These are phyloP conservation scores for Tupiocoris notatus DNA, from an alignment of 2,888 invertebrate genomes.

Conservation along the genomic window DNA sequence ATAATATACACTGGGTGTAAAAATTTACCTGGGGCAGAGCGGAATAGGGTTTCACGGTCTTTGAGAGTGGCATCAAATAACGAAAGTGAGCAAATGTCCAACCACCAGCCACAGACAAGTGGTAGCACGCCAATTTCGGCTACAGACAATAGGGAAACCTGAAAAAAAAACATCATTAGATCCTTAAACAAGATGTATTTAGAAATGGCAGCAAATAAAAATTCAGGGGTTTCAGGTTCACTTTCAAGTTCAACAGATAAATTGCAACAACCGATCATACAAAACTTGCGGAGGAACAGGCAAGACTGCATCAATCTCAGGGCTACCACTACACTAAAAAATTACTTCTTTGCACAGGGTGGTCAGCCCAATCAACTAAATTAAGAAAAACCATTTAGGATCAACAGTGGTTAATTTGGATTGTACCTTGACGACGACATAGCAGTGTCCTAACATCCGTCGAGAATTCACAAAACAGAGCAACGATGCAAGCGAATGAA, in stretches of 20 bases:
- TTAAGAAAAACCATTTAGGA: no score
- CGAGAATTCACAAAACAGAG: conserved; percentile 77
- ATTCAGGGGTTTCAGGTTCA: no score
- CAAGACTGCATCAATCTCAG: no score
- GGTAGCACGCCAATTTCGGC: conserved; percentile 97
- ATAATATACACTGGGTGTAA: no score
- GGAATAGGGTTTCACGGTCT: conserved; percentile 83
- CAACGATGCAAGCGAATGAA: conserved; percentile 80
- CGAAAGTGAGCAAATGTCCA: conserved; percentile 93
- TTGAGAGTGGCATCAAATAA: conserved; percentile 86
- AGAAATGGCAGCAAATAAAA: no score
- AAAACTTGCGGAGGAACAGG: no score
- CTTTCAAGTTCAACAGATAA: no score
- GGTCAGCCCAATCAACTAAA: no score
- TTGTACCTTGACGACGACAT: conserved; percentile 71
- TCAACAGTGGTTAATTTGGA: not conserved
- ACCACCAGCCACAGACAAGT: conserved; percentile 97
- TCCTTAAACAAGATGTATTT: no score
- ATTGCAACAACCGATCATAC: no score
- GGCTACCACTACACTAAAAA: no score
- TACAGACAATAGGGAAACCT: conserved; percentile 90
- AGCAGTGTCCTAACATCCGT: conserved; percentile 85
- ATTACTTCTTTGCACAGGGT: no score
- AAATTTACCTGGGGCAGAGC: conserved; percentile 55
- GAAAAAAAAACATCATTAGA: conserved; percentile 51